Percentiles rank a stretch among this genome's conserved stretches.
phyloP scores from a whole-genome alignment of 2,888 invertebrate species.

The Halocaridina rubra region DNA sequence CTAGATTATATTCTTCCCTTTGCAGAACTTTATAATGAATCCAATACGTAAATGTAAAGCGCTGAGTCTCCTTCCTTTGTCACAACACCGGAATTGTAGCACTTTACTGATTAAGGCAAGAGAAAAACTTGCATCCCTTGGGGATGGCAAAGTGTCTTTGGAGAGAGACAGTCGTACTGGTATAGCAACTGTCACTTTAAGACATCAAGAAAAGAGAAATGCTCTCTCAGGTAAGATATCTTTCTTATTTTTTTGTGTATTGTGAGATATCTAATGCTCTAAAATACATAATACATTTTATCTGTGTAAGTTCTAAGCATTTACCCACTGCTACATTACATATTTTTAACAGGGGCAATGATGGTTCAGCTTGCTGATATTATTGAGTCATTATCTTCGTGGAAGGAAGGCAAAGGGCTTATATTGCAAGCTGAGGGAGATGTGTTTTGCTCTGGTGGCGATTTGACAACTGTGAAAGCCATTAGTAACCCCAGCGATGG shows the following conservation, averaged over 20 bases:
- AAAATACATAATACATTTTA: neutral
- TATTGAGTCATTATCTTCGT: constrained; percentile 69
- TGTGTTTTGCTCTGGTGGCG: constrained; percentile 73
- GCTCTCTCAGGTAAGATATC: constrained; percentile 69
- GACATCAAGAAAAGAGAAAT: constrained; percentile 70
- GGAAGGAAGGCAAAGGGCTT: constrained; percentile 70
- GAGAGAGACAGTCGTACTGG: constrained; percentile 68
- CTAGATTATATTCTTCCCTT: too few relatives aligned
- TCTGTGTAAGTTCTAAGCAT: neutral
- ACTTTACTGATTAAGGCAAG: constrained; percentile 10
- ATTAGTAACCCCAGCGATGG: constrained; percentile 68
- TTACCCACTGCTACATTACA: neutral
- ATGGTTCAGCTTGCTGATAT: constrained; percentile 71
- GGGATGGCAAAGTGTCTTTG: constrained; percentile 67
- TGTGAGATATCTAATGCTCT: neutral
- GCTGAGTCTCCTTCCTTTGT: too few relatives aligned
- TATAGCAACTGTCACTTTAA: constrained; percentile 69
- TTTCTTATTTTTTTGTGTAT: neutral
- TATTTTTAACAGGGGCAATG: constrained; percentile 70
- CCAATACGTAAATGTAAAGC: too few relatives aligned
- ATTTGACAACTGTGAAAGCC: constrained; percentile 69
- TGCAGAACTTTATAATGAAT: too few relatives aligned
- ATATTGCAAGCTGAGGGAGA: constrained; percentile 69
- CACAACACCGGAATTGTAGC: too few relatives aligned
- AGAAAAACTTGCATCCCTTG: constrained; percentile 7